A percentile compares a stretch with the other conserved stretches of the same genome.
phyloP scores from a whole-genome alignment of 2,113 vertebrate genomes.

The Varanus komodoensis region DNA sequence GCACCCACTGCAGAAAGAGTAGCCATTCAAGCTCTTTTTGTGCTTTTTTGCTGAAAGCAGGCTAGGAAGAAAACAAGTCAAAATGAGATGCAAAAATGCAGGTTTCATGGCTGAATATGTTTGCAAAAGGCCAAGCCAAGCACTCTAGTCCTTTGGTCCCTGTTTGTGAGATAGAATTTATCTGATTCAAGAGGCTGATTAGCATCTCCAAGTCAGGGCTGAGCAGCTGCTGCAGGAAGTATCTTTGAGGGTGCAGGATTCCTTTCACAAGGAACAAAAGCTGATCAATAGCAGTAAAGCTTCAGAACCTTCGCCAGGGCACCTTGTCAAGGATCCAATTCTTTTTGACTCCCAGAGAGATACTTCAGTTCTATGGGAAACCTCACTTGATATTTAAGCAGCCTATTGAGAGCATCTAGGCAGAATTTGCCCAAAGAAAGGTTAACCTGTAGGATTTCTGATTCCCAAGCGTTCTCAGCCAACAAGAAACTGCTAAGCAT shows the following conservation, averaged over 20 bases:
- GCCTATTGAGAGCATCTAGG: neutral
- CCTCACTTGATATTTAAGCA: neutral
- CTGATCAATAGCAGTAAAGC: neutral
- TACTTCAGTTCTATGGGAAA: constrained; percentile 12
- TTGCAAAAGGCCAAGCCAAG: constrained; percentile 29
- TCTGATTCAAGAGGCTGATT: constrained; percentile 13
- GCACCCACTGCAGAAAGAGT: constrained; percentile 48
- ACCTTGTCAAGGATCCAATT: neutral
- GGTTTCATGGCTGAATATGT: constrained; percentile 27
- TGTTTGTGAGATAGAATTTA: neutral
- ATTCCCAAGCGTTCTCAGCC: neutral
- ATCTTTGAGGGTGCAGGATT: constrained; percentile 8
- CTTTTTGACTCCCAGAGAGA: neutral
- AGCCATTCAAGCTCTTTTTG: constrained; percentile 48
- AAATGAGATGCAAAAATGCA: constrained; percentile 63
- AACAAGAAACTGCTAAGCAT: neutral
- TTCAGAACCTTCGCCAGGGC: neutral
- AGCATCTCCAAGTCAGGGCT: constrained; percentile 19
- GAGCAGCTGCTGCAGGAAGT: constrained; percentile 40
- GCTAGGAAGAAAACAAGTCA: constrained; percentile 51
- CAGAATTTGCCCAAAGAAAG: neutral
- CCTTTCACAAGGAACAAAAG: constrained; percentile 4
- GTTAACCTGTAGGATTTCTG: neutral
- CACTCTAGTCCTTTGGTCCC: neutral
- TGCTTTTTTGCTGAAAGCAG: constrained; percentile 36